Conservation (phyloP, 2,113 vertebrate species). For the Phalacrocorax aristotelis region DNA sequence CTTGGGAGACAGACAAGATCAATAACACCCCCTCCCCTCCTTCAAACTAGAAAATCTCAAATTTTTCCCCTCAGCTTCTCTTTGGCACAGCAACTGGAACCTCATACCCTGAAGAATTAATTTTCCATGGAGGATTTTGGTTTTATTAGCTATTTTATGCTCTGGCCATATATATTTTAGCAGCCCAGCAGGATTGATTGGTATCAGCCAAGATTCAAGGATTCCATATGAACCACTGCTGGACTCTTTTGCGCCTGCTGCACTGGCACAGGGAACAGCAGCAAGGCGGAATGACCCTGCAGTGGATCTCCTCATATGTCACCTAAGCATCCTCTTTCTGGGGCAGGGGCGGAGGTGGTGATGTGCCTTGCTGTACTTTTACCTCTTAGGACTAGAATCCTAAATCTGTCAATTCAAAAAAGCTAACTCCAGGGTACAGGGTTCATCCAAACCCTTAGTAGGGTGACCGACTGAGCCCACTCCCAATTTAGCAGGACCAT, state of each 20-base stretch:
- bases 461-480: neutral
- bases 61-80: neutral
- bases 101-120: slow-evolving; percentile 55
- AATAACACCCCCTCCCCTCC: slow-evolving; percentile 21
- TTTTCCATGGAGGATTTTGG: slow-evolving; percentile 57
- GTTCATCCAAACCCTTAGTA: neutral
- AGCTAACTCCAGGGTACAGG: neutral
- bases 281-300: neutral
- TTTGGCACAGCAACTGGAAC: slow-evolving; percentile 29
- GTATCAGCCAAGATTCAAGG: slow-evolving; percentile 62
- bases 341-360: neutral
- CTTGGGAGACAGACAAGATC: slow-evolving; percentile 21
- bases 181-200: slow-evolving; percentile 65
- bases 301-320: neutral
- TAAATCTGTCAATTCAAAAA: neutral
- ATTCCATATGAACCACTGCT: slow-evolving; percentile 62
- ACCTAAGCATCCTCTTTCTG: neutral
- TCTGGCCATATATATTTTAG: slow-evolving; percentile 64
- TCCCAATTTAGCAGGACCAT: neutral
- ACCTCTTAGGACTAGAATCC: neutral
- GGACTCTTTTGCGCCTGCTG: slow-evolving; percentile 18
- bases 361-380: neutral
- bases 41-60: slow-evolving; percentile 31
- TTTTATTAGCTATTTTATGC: slow-evolving; percentile 70
- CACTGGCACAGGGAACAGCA: neutral